Percentiles rank a stretch among this genome's conserved stretches.
phyloP scores from a whole-genome alignment of 2,888 invertebrate species.

The Lasioglossum vierecki region DNA sequence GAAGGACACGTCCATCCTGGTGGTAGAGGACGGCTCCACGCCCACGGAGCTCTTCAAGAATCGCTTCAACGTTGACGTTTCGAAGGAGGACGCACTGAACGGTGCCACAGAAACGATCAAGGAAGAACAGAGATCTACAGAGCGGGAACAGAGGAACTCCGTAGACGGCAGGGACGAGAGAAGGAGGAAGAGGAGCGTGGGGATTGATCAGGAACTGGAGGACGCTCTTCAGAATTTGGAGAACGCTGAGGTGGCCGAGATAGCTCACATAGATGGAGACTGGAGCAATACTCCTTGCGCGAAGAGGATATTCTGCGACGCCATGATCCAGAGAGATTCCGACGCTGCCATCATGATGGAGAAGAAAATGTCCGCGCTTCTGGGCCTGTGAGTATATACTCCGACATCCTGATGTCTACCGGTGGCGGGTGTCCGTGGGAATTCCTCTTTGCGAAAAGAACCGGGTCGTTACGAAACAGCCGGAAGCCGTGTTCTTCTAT shows the following conservation, averaged over 20 bases:
- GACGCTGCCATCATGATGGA: conserved; percentile 91
- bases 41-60: not conserved
- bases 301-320: conserved; percentile 91
- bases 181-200: conserved; percentile 66
- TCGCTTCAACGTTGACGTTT: not conserved
- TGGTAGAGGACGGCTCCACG: conserved; percentile 42
- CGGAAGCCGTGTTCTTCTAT: conserved; percentile 33
- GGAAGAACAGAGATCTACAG: not conserved
- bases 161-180: conserved; percentile 48
- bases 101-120: conserved; percentile 19
- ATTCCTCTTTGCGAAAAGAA: not conserved
- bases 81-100: not conserved
- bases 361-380: conserved; percentile 91
- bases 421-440: not conserved
- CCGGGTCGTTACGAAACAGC: conserved; percentile 34
- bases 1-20: conserved; percentile 54
- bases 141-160: not conserved
- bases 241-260: conserved; percentile 78
- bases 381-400: conserved; percentile 88
- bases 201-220: conserved; percentile 73
- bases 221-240: conserved; percentile 80
- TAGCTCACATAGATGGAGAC: conserved; percentile 83
- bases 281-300: conserved; percentile 92
- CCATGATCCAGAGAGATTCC: conserved; percentile 88
- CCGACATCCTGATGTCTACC: not conserved